Evolutionary conservation across 2,888 invertebrate species (phyloP).

Genomic region (Tetheella fluctuosa): DNA sequence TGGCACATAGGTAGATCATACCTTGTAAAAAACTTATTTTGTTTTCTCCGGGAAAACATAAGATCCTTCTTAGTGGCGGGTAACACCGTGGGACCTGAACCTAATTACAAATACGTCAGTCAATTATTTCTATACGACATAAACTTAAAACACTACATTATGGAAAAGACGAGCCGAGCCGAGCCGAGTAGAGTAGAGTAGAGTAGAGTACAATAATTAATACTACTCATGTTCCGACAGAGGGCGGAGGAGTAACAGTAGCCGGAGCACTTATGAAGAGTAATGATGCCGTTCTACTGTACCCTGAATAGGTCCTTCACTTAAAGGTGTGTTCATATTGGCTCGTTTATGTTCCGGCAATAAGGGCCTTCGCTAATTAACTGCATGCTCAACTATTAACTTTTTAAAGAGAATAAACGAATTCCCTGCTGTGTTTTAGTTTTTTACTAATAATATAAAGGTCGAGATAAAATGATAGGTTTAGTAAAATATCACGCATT

Average conservation of each 20-base stretch:
- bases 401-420: background rate
- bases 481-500: too few relatives aligned
- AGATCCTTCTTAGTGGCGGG: too few relatives aligned
- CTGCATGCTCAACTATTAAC: background rate
- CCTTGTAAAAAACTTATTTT: too few relatives aligned
- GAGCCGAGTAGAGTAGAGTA: too few relatives aligned
- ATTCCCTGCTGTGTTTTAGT: background rate
- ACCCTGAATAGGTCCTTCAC: slow-evolving; percentile 9
- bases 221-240: slow-evolving; percentile 24
- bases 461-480: too few relatives aligned
- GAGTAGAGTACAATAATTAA: slow-evolving; percentile 21
- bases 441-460: too few relatives aligned
- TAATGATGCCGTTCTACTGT: slow-evolving; percentile 25
- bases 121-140: slow-evolving; percentile 8
- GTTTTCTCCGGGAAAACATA: too few relatives aligned
- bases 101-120: too few relatives aligned
- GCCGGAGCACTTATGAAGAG: slow-evolving; percentile 30
- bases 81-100: too few relatives aligned
- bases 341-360: background rate
- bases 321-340: slow-evolving; percentile 14
- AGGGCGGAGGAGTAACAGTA: slow-evolving; percentile 23
- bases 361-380: background rate
- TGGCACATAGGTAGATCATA: too few relatives aligned
- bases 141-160: slow-evolving; percentile 11
- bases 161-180: background rate